Evolutionary conservation across 2,888 invertebrate genomes (phyloP).

Genomic region (Ommatoiulus sabulosus): DNA sequence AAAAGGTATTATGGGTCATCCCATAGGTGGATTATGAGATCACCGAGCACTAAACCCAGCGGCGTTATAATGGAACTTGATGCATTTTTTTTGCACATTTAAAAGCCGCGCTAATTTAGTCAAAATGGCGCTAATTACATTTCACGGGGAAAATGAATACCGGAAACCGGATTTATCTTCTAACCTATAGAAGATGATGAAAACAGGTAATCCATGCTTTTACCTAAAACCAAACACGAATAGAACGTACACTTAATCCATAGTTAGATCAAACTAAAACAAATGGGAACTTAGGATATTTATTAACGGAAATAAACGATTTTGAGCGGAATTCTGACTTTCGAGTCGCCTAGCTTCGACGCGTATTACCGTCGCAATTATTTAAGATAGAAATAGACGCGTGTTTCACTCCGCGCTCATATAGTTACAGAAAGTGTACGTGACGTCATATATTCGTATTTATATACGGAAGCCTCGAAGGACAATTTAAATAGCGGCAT

Average conservation of each 20-base stretch:
- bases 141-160: no score
- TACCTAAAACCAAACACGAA: no score
- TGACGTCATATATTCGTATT: not conserved
- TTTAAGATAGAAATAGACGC: no score
- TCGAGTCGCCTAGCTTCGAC: no score
- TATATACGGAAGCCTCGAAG: not conserved
- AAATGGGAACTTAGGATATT: no score
- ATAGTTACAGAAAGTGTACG: not conserved
- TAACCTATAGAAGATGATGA: not conserved
- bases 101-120: not conserved
- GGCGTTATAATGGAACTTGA: not conserved
- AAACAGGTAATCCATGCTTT: not conserved
- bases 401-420: no score
- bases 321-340: no score
- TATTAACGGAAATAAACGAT: no score
- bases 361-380: no score
- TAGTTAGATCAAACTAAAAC: no score
- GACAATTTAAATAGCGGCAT: not conserved
- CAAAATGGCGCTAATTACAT: not conserved
- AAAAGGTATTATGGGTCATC: constrained; percentile 1
- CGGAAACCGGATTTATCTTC: no score
- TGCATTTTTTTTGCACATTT: not conserved
- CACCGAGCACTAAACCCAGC: not conserved
- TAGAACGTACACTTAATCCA: not conserved
- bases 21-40: constrained; percentile 1